Conservation (phyloP, 2,113 vertebrate species). For the Reinhardtius hippoglossoides region DNA sequence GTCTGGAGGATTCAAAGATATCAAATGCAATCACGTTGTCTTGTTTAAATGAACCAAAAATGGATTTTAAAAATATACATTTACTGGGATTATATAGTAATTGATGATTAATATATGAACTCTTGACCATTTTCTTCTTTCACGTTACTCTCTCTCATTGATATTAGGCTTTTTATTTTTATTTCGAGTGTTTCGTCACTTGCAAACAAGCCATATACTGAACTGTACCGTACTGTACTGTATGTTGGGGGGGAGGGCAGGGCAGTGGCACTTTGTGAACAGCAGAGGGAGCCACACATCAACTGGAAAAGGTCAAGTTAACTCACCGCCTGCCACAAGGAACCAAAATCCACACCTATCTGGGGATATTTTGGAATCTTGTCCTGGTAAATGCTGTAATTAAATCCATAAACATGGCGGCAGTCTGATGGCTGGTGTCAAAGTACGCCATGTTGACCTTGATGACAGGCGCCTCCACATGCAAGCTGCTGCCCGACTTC, state of each 20-base stretch:
- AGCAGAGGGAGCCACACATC: constrained; percentile 64
- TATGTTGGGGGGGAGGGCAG: constrained; percentile 27
- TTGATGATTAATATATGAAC: background rate
- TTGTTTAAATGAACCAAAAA: background rate
- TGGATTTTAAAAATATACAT: constrained; percentile 1
- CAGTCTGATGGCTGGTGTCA: background rate
- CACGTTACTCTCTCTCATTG: constrained; percentile 25
- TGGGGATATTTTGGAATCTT: constrained; percentile 12
- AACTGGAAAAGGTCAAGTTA: constrained; percentile 15
- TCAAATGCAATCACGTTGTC: constrained; percentile 50
- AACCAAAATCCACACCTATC: constrained; percentile 10
- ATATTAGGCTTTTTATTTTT: constrained; percentile 17
- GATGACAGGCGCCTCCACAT: constrained; percentile 21
- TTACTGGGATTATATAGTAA: background rate
- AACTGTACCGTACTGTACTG: constrained; percentile 47
- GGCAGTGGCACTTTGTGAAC: constrained; percentile 46
- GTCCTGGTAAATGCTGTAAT: constrained; percentile 25
- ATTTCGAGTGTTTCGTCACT: constrained; percentile 31
- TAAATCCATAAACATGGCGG: constrained; percentile 12
- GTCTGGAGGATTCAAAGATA: constrained; percentile 76
- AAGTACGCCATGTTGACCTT: constrained; percentile 47
- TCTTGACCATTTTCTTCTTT: constrained; percentile 23
- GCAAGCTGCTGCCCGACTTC: constrained; percentile 33
- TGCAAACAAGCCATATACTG: constrained; percentile 64
- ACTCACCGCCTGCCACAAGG: constrained; percentile 19